These are phyloP conservation scores for Styela plicata DNA, from an alignment of 23 tunicate species.

Conservation along the genomic window DNA sequence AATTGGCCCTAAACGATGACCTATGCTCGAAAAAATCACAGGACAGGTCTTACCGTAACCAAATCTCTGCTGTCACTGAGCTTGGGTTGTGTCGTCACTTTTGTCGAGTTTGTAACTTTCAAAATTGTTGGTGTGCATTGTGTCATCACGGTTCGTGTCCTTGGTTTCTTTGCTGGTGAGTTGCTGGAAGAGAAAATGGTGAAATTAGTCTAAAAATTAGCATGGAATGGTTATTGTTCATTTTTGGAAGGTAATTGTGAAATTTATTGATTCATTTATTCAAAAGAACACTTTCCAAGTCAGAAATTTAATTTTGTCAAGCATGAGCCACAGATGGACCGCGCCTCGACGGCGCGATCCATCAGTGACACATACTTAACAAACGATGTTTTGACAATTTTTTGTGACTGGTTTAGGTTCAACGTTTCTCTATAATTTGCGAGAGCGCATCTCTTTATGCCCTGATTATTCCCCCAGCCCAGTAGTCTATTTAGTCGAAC, in stretches of 20 bases:
- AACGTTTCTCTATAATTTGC: no score
- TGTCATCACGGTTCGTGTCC: slow-evolving; percentile 25
- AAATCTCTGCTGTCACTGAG: neutral
- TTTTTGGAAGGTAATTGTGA: neutral
- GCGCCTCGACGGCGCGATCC: neutral
- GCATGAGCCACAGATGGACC: no score
- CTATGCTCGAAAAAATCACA: no score
- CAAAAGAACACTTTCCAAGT: no score
- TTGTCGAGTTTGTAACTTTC: slow-evolving; percentile 9
- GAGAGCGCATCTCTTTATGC: no score
- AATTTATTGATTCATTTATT: neutral
- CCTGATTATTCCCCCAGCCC: no score
- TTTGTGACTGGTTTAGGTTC: neutral
- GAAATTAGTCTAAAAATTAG: no score
- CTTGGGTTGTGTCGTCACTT: neutral
- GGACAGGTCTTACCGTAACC: slow-evolving; percentile 8
- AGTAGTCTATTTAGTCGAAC: no score
- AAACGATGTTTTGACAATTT: neutral
- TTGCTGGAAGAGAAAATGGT: neutral
- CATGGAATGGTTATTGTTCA: no score
- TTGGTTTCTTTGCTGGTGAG: neutral
- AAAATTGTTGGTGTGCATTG: slow-evolving; percentile 37
- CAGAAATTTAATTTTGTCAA: no score
- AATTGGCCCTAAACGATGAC: no score
- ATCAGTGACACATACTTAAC: neutral